These are phyloP conservation scores for Venustaconcha ellipsiformis DNA, from an alignment of 1,140 invertebrate genomes.

Conservation along the genomic window DNA sequence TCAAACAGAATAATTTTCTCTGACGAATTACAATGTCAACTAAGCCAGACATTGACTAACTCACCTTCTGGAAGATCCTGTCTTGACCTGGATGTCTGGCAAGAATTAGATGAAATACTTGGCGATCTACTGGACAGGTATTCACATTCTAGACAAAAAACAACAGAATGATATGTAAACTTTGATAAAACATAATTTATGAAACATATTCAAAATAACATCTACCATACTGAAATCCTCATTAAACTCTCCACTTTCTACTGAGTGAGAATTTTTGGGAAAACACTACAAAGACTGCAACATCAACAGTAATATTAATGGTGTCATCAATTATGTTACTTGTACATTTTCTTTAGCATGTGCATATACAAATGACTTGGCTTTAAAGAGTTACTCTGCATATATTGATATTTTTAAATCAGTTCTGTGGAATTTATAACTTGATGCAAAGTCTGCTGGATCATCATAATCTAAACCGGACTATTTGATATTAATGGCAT, in stretches of 20 bases:
- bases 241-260: not conserved
- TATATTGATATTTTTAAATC: not conserved
- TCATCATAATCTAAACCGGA: not conserved
- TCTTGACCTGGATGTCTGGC: slow-evolving; percentile 79
- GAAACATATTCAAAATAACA: not conserved
- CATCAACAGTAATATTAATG: not conserved
- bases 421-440: not conserved
- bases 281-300: not conserved
- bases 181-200: not conserved
- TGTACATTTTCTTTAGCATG: no score
- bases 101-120: slow-evolving; percentile 83
- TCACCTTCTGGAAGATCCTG: slow-evolving; percentile 75
- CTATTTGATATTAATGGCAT: not conserved
- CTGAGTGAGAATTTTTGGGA: not conserved
- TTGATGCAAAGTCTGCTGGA: no score
- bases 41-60: not conserved
- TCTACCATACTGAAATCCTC: not conserved
- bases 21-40: not conserved
- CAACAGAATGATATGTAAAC: slow-evolving; percentile 3
- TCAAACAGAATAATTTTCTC: not conserved
- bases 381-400: not conserved
- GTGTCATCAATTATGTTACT: not conserved
- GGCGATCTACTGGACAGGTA: slow-evolving; percentile 94
- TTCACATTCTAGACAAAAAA: slow-evolving; percentile 81
- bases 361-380: no score